A percentile compares a stretch with the other conserved stretches of the same genome.
Conservation (phyloP, 2,888 invertebrate genomes). For the Acronicta alni region DNA sequence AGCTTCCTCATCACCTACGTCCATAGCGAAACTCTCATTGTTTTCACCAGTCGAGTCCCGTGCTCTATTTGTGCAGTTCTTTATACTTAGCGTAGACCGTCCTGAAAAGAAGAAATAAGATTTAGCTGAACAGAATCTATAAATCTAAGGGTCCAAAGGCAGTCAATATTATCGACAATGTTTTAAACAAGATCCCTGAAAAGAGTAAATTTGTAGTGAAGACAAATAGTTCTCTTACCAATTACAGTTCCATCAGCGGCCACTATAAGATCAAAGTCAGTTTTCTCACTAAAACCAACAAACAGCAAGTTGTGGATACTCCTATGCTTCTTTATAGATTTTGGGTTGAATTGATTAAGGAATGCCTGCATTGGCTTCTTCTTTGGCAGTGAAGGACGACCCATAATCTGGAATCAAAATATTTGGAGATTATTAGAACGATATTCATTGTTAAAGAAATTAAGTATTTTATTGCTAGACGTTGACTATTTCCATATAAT, state of each 20-base stretch:
- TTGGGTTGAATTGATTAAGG: constrained; percentile 70
- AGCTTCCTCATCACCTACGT: background rate
- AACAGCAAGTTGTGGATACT: constrained; percentile 74
- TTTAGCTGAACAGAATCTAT: no score
- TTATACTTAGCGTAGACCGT: constrained; percentile 64
- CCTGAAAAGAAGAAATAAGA: constrained; percentile 56
- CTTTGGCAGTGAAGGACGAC: constrained; percentile 73
- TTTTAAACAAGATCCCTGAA: no score
- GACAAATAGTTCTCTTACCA: constrained; percentile 63
- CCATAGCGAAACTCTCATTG: constrained; percentile 3
- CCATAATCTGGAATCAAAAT: constrained; percentile 65
- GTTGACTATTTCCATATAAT: no score
- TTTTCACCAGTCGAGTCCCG: constrained; percentile 31
- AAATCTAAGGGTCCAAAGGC: no score
- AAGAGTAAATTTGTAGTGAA: no score
- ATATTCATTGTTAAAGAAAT: no score
- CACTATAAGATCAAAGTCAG: constrained; percentile 68
- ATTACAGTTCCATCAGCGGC: constrained; percentile 67
- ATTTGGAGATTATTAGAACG: background rate
- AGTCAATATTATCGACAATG: no score
- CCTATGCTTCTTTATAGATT: constrained; percentile 78
- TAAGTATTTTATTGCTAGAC: no score
- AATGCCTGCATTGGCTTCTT: constrained; percentile 74
- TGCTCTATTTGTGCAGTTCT: constrained; percentile 58
- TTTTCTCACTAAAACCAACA: constrained; percentile 70